Evolutionary conservation across 2,888 invertebrate species (phyloP), one percentile per base, ranked within the genome.

Genomic region (Monoplex corrugatus): DNA sequence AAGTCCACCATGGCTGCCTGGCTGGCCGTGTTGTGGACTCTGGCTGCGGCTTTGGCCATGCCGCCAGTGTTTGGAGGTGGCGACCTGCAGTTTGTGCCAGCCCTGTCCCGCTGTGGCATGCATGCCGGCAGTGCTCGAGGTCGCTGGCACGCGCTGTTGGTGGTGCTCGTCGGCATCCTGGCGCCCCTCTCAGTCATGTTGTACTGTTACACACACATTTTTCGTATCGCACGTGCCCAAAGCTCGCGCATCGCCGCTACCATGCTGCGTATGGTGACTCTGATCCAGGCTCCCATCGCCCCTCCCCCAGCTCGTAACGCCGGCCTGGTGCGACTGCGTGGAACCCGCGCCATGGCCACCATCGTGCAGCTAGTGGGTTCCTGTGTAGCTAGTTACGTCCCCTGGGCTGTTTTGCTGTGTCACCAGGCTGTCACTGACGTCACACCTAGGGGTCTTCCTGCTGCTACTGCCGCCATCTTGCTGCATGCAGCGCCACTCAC

Each of bases 211-310:
- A 92, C 93, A 44, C 95, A 95, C 89, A 95, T 95, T 88, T 95
- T 94, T 89, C 91, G 93, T 72, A 95, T 95, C 78, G 95, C 95
- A 10, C 91, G 94, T 44, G 94, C 93, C 6, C 95, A 95, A 89
- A 94, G 94, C 88, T 94, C 94, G 88, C 91, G 94, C 23, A 95
- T 95, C 75, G 95, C 95, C 16, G 95, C 95, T 43, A 95, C 94
- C 23, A 94, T 95, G 94, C 90, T 95, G n/a, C 91, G 94, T 78
- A 94, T 95, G 94, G 94, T 94, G n/a, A 94, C 94, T 89, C 93
- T 95, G 43, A 93, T 95, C 38, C 95, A 95, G 75, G 94, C 94
- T 6, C 94, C 95, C 13, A 93, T 94, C 13, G 93, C 94, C 0
- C 92, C 93, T 10, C 89, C 92, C n/a, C 92, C 93, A 40, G 91